Conservation (phyloP, 2,888 invertebrate genomes). For the Gymnoscelis rufifasciata region DNA sequence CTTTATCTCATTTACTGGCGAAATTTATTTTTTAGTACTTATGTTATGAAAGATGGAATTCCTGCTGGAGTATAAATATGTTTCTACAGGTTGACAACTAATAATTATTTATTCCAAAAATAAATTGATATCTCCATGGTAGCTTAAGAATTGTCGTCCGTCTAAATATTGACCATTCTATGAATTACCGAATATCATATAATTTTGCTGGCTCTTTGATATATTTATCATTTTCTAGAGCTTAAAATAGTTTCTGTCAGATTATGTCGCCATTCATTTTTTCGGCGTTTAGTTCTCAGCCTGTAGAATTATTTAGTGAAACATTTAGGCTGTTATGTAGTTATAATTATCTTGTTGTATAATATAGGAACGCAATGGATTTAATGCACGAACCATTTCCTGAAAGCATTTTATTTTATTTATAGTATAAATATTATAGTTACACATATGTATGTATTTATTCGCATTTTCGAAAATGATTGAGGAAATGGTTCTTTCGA, state of each 20-base stretch:
- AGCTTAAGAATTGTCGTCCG: not conserved
- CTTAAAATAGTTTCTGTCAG: not conserved
- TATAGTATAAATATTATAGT: not conserved
- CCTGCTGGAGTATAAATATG: not conserved
- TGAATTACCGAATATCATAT: not conserved
- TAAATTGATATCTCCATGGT: not conserved
- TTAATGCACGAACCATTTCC: conserved; percentile 15
- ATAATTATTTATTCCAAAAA: not conserved
- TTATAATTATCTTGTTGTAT: conserved; percentile 13
- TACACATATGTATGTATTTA: conserved; percentile 6
- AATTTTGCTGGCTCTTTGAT: too few relatives aligned
- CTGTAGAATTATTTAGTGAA: not conserved
- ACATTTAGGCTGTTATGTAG: conserved; percentile 25
- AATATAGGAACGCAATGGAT: conserved; percentile 11
- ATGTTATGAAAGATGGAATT: not conserved
- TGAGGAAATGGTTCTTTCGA: conserved; percentile 7
- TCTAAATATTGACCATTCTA: not conserved
- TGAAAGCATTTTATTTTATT: conserved; percentile 9
- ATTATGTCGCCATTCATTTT: conserved; percentile 16
- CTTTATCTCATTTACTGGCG: not conserved
- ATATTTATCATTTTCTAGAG: not conserved
- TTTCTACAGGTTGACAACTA: not conserved
- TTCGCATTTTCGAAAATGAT: conserved; percentile 20
- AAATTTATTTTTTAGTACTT: conserved; percentile 2
- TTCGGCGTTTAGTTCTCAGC: too few relatives aligned